These are phyloP conservation scores for Xestobium rufovillosum DNA, from an alignment of 2,888 invertebrate genomes.

Conservation along the genomic window DNA sequence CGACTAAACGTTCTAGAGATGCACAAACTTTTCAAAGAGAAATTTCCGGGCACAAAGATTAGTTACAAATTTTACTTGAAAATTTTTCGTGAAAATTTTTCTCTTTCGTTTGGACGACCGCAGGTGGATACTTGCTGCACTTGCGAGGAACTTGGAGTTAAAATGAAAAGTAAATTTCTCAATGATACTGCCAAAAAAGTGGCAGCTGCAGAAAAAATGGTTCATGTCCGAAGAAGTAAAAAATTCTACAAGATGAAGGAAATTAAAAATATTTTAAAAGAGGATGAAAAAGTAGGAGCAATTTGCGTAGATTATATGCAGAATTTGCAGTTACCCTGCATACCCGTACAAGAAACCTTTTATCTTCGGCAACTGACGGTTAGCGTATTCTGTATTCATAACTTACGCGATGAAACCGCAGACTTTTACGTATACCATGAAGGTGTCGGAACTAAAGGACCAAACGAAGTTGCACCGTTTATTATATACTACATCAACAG, in stretches of 20 bases:
- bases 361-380: slow-evolving; percentile 14
- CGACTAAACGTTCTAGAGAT: no score
- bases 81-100: slow-evolving; percentile 20
- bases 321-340: slow-evolving; percentile 11
- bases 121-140: slow-evolving; percentile 19
- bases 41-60: no score
- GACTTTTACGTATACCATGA: slow-evolving; percentile 18
- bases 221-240: slow-evolving; percentile 30
- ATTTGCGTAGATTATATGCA: slow-evolving; percentile 15
- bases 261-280: slow-evolving; percentile 3
- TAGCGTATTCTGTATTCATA: slow-evolving; percentile 12
- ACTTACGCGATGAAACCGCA: slow-evolving; percentile 8
- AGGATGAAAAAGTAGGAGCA: slow-evolving; percentile 4
- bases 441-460: slow-evolving; percentile 13
- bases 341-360: slow-evolving; percentile 15
- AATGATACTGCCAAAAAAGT: slow-evolving; percentile 29
- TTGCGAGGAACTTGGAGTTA: slow-evolving; percentile 17
- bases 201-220: slow-evolving; percentile 29
- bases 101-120: slow-evolving; percentile 17
- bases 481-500: slow-evolving; percentile 15
- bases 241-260: slow-evolving; percentile 24
- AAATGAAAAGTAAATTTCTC: slow-evolving; percentile 17
- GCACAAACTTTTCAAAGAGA: no score
- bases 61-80: slow-evolving; percentile 19
- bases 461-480: slow-evolving; percentile 16